These are phyloP conservation scores for Trachymyrmex cornetzi DNA, from an alignment of 1,140 invertebrate species.

Conservation along the genomic window DNA sequence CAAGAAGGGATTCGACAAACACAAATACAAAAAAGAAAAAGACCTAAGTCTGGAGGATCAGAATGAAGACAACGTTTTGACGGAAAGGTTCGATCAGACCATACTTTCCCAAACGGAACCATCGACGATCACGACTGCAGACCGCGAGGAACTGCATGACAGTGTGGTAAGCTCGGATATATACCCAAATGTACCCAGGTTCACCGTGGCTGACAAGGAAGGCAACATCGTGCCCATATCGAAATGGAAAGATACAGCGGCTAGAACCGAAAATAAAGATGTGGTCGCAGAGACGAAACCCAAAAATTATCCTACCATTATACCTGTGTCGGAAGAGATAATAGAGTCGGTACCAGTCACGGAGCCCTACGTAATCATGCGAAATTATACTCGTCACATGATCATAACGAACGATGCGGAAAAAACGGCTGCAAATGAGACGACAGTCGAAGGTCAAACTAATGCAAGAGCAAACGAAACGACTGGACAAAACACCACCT, in stretches of 20 bases:
- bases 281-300: not conserved
- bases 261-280: constrained; percentile 21
- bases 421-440: not conserved
- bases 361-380: constrained; percentile 59
- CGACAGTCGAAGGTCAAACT: not conserved
- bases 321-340: constrained; percentile 83
- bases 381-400: constrained; percentile 51
- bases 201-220: constrained; percentile 25
- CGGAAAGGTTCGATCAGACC: constrained; percentile 35
- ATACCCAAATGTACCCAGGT: constrained; percentile 11
- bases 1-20: constrained; percentile 72
- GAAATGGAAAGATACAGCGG: constrained; percentile 57
- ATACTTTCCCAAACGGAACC: constrained; percentile 29
- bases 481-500: not conserved
- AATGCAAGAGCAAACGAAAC: constrained; percentile 16
- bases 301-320: constrained; percentile 78
- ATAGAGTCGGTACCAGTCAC: constrained; percentile 66
- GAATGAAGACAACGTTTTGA: constrained; percentile 52
- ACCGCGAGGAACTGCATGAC: constrained; percentile 54
- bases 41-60: constrained; percentile 71
- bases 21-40: constrained; percentile 77
- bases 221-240: constrained; percentile 58
- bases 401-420: not conserved
- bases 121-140: not conserved
- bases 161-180: constrained; percentile 27